Conservation (phyloP, 1,140 invertebrate genomes). For the Leptinotarsa texana region DNA sequence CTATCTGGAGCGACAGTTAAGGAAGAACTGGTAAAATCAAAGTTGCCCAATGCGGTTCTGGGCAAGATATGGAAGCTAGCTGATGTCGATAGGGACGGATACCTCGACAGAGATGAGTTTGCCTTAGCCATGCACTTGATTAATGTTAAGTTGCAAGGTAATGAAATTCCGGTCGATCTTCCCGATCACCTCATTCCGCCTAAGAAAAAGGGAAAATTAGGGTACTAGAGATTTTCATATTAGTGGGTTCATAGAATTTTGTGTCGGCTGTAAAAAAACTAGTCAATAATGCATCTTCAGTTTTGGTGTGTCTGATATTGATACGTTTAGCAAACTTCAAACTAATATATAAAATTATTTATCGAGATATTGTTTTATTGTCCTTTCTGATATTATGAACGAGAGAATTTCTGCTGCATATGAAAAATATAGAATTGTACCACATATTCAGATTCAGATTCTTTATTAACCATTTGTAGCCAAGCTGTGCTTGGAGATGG, state of each 20-base stretch:
- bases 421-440: too few species aligned
- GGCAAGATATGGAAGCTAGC: slow-evolving; percentile 98
- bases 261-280: not conserved
- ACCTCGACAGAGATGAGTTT: slow-evolving; percentile 95
- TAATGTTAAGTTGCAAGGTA: slow-evolving; percentile 88
- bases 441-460: too few species aligned
- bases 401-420: not conserved
- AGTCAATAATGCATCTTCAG: not conserved
- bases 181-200: slow-evolving; percentile 95
- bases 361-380: too few species aligned
- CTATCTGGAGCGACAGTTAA: slow-evolving; percentile 92
- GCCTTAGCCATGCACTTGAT: slow-evolving; percentile 98
- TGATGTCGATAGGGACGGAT: slow-evolving; percentile 95
- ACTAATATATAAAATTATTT: too few species aligned
- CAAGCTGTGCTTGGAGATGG: too few species aligned
- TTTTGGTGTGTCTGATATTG: not conserved
- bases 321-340: too few species aligned
- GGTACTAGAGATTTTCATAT: not conserved
- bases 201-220: slow-evolving; percentile 63
- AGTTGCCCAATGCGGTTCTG: slow-evolving; percentile 94
- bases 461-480: too few species aligned
- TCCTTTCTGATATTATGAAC: too few species aligned
- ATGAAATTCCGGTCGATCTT: slow-evolving; percentile 87
- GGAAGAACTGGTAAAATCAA: slow-evolving; percentile 96
- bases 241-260: not conserved